Base-by-base conservation (phyloP, 2,888 invertebrate species). In the Laspeyria flexula region DNA sequence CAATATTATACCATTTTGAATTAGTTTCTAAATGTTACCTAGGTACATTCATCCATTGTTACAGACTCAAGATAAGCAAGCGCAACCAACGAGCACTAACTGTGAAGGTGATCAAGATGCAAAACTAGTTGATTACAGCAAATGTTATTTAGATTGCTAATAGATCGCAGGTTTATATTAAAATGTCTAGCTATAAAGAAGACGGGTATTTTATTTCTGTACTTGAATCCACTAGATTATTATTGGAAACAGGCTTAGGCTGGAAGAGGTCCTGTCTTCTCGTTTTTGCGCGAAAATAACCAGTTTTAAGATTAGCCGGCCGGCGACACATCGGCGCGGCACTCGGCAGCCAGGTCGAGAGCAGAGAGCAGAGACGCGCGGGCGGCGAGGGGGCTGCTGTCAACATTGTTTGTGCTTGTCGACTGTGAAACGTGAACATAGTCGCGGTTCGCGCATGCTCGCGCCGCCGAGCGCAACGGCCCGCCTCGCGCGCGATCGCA, bases 251-350 rank as follows among this genome's bases (percentile, higher is more conserved):
- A 66, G 71, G 75, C 76, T 77, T 57, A 44, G 47, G 54, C 34
- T 59, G 63, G 63, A 66, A 75, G 73, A 75, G 71, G 79, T 78
- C 77, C 77, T 73, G 76, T 74, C 74, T 79, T 75, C 72, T 75
- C 65, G 80, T 89, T 89, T 90, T 90, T 90, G 87, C 90, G 90
- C 90, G 91, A 90, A 90, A 88, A 75, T 67, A 88, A 89, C 90
- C 79, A 77, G 88, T 88, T 85, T 89, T 44, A 70, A 77, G 79
- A 78, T 83, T 83, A 75, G 77, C 75, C 72, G 71, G 72, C 66
- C 65, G 57, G 56, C 59, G 56, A 51, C 54, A 43, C 59, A 56
- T 53, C 56, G 18, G 35, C 13, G 69, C 60, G 65, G 47, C 53
- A 25, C n/a, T n/a, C 7, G 25, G 25, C 7, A 7, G 25, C 3